Evolutionary conservation across 2,888 invertebrate species (phyloP), one percentile per base, ranked within the genome.

Genomic region (Ormyrus nitidulus): DNA sequence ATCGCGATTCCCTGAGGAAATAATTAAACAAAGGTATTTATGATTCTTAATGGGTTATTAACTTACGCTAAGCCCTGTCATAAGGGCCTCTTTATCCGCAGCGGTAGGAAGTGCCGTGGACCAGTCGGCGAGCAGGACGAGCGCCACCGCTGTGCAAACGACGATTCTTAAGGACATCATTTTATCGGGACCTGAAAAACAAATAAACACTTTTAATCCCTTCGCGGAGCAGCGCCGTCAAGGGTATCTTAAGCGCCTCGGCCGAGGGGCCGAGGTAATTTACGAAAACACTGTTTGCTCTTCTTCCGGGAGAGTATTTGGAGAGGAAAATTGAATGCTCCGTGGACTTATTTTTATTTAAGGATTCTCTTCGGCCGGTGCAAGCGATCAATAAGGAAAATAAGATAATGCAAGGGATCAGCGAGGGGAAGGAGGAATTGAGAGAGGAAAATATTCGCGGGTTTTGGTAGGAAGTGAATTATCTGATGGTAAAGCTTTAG

Each of bases 31-130:
- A 13, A 19, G 19, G 19, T 19, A 5, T 59, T 72, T 48, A 44
- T 7, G 44, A 53, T 71, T 71, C 75, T 78, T 73, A 79, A 79
- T 70, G 56, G 53, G 73, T 81, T 76, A 80, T 82, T 79, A 80
- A 89, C 90, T 90, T 83, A 91, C 91, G 80, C 89, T 89, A 49
- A 90, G 86, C 77, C 88, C 89, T 82, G 88, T 89, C 82, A 90
- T 83, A 73, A 91, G 85, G 68, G 88, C 86, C 53, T 90, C 90
- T 80, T 90, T 91, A 82, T 91, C 90, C 10, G 81, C 83, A 19
- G 19, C 19, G 5, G 86, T 83, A 7, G 90, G 90, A 79, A 89
- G 85, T 5, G 87, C 86, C 11, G 84, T 75, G 10, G 88, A 86
- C 84, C 87, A 87, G 51, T 86, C 86, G 68, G 86, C 79, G 59